A percentile compares a stretch with the other conserved stretches of the same genome.
These are phyloP conservation scores for Panthera tigris DNA, from an alignment of 2,113 vertebrate genomes.

Conservation along the genomic window DNA sequence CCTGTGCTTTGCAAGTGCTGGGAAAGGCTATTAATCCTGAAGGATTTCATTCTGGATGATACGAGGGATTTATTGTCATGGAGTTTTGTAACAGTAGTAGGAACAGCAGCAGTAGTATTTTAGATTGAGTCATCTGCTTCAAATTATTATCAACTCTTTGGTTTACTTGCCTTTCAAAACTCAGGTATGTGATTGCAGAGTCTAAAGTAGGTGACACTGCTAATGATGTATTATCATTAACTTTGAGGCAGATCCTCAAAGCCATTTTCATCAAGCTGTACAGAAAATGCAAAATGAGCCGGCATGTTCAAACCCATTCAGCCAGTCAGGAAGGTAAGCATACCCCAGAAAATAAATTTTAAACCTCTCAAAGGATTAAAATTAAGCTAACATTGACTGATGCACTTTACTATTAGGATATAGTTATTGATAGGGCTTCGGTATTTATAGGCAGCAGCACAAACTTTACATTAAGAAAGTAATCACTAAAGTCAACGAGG, in stretches of 20 bases:
- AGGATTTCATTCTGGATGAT: conserved; percentile 32
- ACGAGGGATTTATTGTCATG: not conserved
- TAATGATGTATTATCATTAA: conserved; percentile 58
- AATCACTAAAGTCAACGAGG: conserved; percentile 44
- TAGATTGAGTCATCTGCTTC: conserved; percentile 22
- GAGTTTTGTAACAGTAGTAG: not conserved
- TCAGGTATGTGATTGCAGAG: conserved; percentile 60
- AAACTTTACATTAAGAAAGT: conserved; percentile 69
- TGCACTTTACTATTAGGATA: conserved; percentile 15
- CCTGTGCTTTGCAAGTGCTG: not conserved
- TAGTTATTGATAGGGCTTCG: conserved; percentile 53
- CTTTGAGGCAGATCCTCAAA: conserved; percentile 57
- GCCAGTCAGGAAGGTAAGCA: conserved; percentile 69
- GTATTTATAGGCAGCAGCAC: conserved; percentile 56
- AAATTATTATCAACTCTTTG: conserved; percentile 46
- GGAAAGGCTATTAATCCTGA: not conserved
- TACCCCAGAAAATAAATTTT: conserved; percentile 73
- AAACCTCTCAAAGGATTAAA: conserved; percentile 69
- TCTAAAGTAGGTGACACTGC: conserved; percentile 45
- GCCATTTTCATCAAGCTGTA: conserved; percentile 70
- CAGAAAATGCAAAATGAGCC: conserved; percentile 68
- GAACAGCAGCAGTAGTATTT: not conserved
- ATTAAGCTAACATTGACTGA: conserved; percentile 68
- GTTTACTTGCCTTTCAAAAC: conserved; percentile 59
- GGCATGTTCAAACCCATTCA: conserved; percentile 69